These are phyloP conservation scores for Spheniscus mendiculus DNA, from an alignment of 2,113 vertebrate species.

Conservation along the genomic window DNA sequence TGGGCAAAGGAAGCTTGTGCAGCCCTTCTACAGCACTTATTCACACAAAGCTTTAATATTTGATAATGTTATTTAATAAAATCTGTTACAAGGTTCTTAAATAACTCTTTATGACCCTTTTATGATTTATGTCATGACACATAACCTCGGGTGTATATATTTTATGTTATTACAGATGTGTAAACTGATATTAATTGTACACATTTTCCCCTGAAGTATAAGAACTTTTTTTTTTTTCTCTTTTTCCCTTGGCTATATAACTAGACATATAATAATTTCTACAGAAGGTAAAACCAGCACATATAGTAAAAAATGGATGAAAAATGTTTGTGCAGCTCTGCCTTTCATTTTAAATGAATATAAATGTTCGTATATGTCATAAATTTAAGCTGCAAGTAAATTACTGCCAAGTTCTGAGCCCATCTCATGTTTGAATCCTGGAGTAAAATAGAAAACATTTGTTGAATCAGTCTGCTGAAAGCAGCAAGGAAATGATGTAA, in stretches of 20 bases:
- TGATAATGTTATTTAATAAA: slow-evolving; percentile 29
- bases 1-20: not conserved
- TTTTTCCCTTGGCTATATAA: slow-evolving; percentile 41
- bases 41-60: slow-evolving; percentile 26
- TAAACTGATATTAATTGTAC: slow-evolving; percentile 59
- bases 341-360: slow-evolving; percentile 73
- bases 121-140: slow-evolving; percentile 35
- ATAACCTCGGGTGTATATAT: slow-evolving; percentile 23
- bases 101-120: slow-evolving; percentile 26
- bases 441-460: slow-evolving; percentile 74
- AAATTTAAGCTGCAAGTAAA: slow-evolving; percentile 69
- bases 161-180: slow-evolving; percentile 44
- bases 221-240: not conserved
- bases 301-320: slow-evolving; percentile 8
- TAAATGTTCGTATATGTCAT: slow-evolving; percentile 73
- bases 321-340: slow-evolving; percentile 66
- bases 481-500: slow-evolving; percentile 67
- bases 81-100: slow-evolving; percentile 31
- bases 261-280: slow-evolving; percentile 59
- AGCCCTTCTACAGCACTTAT: not conserved
- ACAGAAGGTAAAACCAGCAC: slow-evolving; percentile 33
- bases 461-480: slow-evolving; percentile 53
- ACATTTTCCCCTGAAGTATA: slow-evolving; percentile 22
- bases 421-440: slow-evolving; percentile 46
- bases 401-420: slow-evolving; percentile 65